phyloP scores from a whole-genome alignment of 2,113 vertebrate species.

The Campylomormyrus tamandua region DNA sequence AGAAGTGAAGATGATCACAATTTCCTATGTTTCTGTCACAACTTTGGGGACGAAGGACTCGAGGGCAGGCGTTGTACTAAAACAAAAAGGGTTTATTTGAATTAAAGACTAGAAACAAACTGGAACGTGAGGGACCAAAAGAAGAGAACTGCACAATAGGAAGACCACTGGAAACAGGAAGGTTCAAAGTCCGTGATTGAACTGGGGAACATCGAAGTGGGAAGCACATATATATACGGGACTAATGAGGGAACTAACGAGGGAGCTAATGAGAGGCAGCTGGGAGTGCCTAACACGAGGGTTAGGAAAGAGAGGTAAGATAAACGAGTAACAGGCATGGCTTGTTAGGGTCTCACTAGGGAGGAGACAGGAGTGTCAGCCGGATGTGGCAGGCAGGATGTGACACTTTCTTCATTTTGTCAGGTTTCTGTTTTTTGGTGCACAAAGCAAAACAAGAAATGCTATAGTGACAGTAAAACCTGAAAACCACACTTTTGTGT shows the following conservation, averaged over 20 bases:
- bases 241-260: not conserved
- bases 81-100: not conserved
- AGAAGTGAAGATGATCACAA: not conserved
- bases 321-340: not conserved
- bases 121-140: not conserved
- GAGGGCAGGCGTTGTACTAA: not conserved
- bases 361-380: not conserved
- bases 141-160: not conserved
- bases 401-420: not conserved
- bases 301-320: not conserved
- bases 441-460: not conserved
- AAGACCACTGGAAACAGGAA: not conserved
- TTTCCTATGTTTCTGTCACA: not conserved
- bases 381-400: not conserved
- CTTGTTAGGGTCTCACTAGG: not conserved
- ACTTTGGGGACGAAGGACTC: not conserved
- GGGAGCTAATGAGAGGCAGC: not conserved
- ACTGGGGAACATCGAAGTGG: not conserved
- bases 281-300: not conserved
- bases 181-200: not conserved
- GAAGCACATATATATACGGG: not conserved
- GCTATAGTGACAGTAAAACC: not conserved
- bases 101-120: not conserved
- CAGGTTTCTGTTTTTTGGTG: not conserved
- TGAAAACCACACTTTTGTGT: not conserved